These are phyloP conservation scores for Callipepla squamata DNA, from an alignment of 2,113 vertebrate species.

Conservation along the genomic window DNA sequence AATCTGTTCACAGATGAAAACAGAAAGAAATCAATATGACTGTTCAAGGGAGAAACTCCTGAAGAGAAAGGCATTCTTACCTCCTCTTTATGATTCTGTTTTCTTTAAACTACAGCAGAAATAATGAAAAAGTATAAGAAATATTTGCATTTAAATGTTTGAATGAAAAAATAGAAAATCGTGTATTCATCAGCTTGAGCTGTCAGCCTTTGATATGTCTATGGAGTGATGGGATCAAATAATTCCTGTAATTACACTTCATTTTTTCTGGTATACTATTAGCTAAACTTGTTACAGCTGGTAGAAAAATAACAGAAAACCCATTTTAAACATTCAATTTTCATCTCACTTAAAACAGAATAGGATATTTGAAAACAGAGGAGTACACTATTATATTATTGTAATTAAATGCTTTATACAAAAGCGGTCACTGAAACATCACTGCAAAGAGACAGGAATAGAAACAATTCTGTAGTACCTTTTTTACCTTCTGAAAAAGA, in stretches of 20 bases:
- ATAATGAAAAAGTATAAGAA: conserved; percentile 45
- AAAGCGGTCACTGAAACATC: neutral
- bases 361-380: neutral
- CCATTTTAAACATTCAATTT: neutral
- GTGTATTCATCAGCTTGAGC: neutral
- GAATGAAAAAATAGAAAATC: conserved; percentile 51
- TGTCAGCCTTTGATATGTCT: conserved; percentile 49
- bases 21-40: neutral
- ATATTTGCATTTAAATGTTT: conserved; percentile 22
- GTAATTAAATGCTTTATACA: neutral
- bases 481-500: neutral
- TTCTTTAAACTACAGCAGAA: neutral
- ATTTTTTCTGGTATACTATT: conserved; percentile 36
- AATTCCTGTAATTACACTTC: conserved; percentile 42
- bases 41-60: neutral
- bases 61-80: neutral
- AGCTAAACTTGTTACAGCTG: conserved; percentile 1
- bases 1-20: neutral
- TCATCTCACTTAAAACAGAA: neutral
- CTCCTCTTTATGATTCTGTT: neutral
- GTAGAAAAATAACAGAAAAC: conserved; percentile 7
- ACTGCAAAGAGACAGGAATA: neutral
- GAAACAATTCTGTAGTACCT: neutral
- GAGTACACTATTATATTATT: neutral
- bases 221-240: conserved; percentile 31